Evolutionary conservation across 2,888 invertebrate species (phyloP), one percentile per base, ranked within the genome.

Genomic region (Teleiodes luculella): DNA sequence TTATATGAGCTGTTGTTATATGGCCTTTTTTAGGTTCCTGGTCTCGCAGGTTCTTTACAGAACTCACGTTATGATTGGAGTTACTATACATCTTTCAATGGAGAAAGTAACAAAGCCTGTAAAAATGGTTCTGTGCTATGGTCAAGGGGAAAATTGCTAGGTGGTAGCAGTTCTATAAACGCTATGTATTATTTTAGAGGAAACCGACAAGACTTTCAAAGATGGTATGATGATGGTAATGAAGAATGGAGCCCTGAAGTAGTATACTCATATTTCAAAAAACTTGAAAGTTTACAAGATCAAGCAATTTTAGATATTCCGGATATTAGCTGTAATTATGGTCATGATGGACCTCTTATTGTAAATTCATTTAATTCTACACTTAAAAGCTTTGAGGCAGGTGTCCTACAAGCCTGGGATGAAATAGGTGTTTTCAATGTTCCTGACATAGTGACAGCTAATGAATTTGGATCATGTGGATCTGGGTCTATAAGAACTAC

Each of bases 11-110:
- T n/a, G n/a, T n/a, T n/a, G n/a, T n/a, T n/a, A n/a, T n/a, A n/a
- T n/a, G n/a, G n/a, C n/a, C n/a, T n/a, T 49, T 46, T 63, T 61
- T 48, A 71, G 71, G 57, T 70, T 48, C 80, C 80, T 30, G 57
- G 53, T 6, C 37, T 74, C 10, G 56, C 65, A 16, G 52, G 28
- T 24, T 18, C 30, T 0, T 35, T 78, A 14, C 64, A 28, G n/a
- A 39, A 92, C 65, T 85, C 72, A 6, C 53, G 62, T 68, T 80
- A 95, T 54, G 96, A 96, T 74, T 97, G 96, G 96, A 91, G 94
- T 70, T 97, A 96, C 75, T 93, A 93, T 74, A 95, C 95, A 0
- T 94, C 95, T 67, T 94, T 95, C 0, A 92, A 94, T 70, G 93
- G 93, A 20, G 91, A 88, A 46, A 91, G 92, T 0, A 95, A 95